Percentiles rank a stretch among this genome's conserved stretches.
Conservation (phyloP, 2,113 vertebrate genomes). For the Scortum barcoo region DNA sequence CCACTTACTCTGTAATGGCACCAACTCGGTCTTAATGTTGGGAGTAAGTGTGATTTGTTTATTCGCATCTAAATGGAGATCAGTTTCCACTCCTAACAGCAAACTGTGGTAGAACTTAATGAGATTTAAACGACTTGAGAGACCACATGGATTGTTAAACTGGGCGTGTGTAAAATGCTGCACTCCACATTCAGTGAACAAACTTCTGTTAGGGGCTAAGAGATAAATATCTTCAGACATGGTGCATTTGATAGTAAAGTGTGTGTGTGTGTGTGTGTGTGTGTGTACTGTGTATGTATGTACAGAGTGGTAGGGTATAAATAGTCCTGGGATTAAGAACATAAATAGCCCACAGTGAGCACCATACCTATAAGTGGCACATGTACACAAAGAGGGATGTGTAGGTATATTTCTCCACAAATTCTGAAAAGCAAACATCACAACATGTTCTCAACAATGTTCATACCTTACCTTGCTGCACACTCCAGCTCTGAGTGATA, state of each 20-base stretch:
- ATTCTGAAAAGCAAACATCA: slow-evolving; percentile 1
- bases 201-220: slow-evolving; percentile 21
- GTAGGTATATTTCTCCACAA: not conserved
- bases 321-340: slow-evolving; percentile 39
- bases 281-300: slow-evolving; percentile 3
- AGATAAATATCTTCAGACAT: slow-evolving; percentile 31
- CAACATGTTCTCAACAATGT: not conserved
- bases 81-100: not conserved
- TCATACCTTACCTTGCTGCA: not conserved
- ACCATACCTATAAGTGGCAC: slow-evolving; percentile 21
- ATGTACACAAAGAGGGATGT: slow-evolving; percentile 25
- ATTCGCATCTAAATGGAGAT: not conserved
- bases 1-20: not conserved
- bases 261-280: not conserved
- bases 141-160: slow-evolving; percentile 5
- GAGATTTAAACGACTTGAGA: slow-evolving; percentile 35
- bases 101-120: slow-evolving; percentile 7
- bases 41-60: not conserved
- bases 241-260: slow-evolving; percentile 16
- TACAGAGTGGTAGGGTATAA: slow-evolving; percentile 25
- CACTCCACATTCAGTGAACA: slow-evolving; percentile 5
- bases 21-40: not conserved
- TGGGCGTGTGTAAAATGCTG: slow-evolving; percentile 27
- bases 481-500: not conserved
- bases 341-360: slow-evolving; percentile 27